Evolutionary conservation across 2,888 invertebrate species (phyloP), one percentile per base, ranked within the genome.

Genomic region (Seira musarum): DNA sequence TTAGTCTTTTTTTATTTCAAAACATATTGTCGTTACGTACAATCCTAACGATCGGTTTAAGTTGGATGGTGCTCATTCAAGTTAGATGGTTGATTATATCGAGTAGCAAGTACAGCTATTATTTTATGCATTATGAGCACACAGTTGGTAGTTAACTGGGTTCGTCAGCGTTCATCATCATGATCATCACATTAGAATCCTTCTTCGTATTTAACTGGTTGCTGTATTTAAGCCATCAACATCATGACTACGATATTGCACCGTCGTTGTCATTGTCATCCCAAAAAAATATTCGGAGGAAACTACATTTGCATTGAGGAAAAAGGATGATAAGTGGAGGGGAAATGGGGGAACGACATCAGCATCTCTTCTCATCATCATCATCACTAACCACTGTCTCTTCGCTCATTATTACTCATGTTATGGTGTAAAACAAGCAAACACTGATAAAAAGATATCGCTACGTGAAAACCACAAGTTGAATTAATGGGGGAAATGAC

Each of bases 41-140:
- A 5, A 3, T 49, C 49, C 30, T n/a, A n/a, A 49, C 6, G 49
- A 13, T 49, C 15, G 15, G 3, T n/a, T n/a, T 49, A 8, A 49
- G 15, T 49, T n/a, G n/a, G n/a, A n/a, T n/a, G n/a, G 15, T 15
- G 13, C 17, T 49, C 49, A 49, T 49, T 49, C 15, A 49, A 3
- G 15, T 49, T 49, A 15, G 30, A 30, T 30, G 30, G 6, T 49
- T 49, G 49, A 49, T 49, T 49, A 49, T 49, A 15, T 49, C 15
- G 49, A 13, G 15, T 49, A 15, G 49, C 49, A 49, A 8, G 49
- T 49, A 49, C 49, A 57, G 60, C 61, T 17, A 61, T 61, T 70
- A 70, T 70, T 25, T 57, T 70, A 70, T 70, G 70, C 70, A 30
- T 70, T 60, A 61, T 70, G 70, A 60, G 70, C 70, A 70, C 49